Percentiles rank a stretch among this genome's conserved stretches.
phyloP scores from a whole-genome alignment of 1,140 invertebrate species.

The Ceratina japonica region DNA sequence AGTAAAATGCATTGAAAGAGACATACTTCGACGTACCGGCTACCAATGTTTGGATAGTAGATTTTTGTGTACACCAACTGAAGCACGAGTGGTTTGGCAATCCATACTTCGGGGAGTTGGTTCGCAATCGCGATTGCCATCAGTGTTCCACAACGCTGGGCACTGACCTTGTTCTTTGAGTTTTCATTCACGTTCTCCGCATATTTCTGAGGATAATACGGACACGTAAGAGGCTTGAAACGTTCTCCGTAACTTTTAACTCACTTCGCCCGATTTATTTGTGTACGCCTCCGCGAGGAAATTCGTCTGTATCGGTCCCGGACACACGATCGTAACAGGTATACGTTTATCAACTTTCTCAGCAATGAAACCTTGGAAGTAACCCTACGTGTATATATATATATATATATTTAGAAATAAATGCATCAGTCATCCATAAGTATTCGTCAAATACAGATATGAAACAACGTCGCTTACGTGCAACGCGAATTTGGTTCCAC shows the following conservation, averaged over 20 bases:
- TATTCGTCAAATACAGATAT: not conserved
- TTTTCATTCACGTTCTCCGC: constrained; percentile 76
- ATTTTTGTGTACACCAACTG: constrained; percentile 82
- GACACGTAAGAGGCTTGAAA: not conserved
- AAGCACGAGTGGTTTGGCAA: constrained; percentile 83
- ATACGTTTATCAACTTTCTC: constrained; percentile 83
- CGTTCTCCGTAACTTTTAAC: constrained; percentile 1
- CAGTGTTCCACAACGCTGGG: constrained; percentile 86
- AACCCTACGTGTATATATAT: constrained; percentile 82
- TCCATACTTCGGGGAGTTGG: constrained; percentile 88
- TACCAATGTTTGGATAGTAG: constrained; percentile 84
- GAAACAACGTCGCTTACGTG: constrained; percentile 81
- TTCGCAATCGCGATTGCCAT: constrained; percentile 89
- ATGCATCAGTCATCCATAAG: not conserved
- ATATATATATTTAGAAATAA: not conserved
- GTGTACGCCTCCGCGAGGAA: constrained; percentile 87
- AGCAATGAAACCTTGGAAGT: constrained; percentile 83
- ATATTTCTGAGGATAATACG: constrained; percentile 79
- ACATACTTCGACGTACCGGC: constrained; percentile 77
- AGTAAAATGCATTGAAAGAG: not conserved
- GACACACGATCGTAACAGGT: constrained; percentile 86
- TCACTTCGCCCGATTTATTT: constrained; percentile 82
- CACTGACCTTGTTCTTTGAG: constrained; percentile 83
- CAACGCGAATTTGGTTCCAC: constrained; percentile 89
- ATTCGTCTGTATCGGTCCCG: constrained; percentile 87